A percentile compares a stretch with the other conserved stretches of the same genome.
Conservation (phyloP, 2,888 invertebrate species). For the Drosophila peninsularis region DNA sequence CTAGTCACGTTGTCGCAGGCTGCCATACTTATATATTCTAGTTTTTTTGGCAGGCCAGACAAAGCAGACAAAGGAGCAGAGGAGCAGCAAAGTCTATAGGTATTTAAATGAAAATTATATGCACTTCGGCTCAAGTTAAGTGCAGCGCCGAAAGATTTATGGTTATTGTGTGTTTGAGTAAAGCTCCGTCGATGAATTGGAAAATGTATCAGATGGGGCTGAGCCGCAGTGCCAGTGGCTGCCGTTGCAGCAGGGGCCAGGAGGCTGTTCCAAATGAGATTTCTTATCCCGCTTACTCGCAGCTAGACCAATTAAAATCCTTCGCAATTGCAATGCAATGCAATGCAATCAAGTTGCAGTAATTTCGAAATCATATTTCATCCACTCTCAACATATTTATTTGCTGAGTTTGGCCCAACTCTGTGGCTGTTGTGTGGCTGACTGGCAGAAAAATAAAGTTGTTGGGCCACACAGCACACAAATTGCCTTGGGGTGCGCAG, state of each 20-base stretch:
- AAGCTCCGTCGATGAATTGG: conserved; percentile 58
- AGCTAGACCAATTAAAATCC: conserved; percentile 62
- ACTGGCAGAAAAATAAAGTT: conserved; percentile 69
- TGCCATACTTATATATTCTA: conserved; percentile 9
- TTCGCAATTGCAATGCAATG: conserved; percentile 13
- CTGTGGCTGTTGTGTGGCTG: conserved; percentile 58
- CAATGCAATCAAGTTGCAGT: conserved; percentile 54
- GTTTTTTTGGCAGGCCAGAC: conserved; percentile 10
- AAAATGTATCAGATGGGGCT: conserved; percentile 38
- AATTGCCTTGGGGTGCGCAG: conserved; percentile 59
- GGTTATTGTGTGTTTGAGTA: conserved; percentile 54
- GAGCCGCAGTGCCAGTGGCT: conserved; percentile 4
- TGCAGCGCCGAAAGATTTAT: conserved; percentile 62
- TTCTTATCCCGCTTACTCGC: conserved; percentile 30
- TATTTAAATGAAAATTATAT: conserved; percentile 78
- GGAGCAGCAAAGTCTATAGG: conserved; percentile 47
- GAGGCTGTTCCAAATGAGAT: conserved; percentile 25
- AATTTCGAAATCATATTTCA: conserved; percentile 61
- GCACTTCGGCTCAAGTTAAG: conserved; percentile 58
- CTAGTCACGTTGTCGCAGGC: conserved; percentile 37
- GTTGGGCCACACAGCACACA: conserved; percentile 36
- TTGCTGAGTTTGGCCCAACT: conserved; percentile 17
- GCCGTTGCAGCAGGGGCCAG: not conserved
- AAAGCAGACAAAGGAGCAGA: conserved; percentile 17
- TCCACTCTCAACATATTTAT: conserved; percentile 24